phyloP scores from a whole-genome alignment of 1,140 invertebrate species.

The Phocides pigmalion region DNA sequence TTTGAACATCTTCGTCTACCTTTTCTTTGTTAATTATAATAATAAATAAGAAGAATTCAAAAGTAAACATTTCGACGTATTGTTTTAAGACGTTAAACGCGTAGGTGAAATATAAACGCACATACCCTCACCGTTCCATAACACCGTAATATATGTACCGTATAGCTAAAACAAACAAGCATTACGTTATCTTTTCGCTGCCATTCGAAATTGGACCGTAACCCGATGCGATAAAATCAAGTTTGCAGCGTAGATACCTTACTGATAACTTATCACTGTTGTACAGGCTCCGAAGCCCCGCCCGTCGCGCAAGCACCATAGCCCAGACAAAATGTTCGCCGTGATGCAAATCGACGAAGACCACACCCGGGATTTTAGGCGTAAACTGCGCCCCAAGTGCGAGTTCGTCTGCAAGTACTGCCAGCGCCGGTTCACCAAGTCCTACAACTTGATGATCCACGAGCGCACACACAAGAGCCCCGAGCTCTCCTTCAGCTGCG shows the following conservation, averaged over 20 bases:
- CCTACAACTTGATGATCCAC: constrained; percentile 99
- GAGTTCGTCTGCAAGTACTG: constrained; percentile 99
- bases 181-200: constrained; percentile 43
- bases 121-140: constrained; percentile 21
- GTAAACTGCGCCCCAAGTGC: constrained; percentile 97
- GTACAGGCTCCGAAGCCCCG: constrained; percentile 76
- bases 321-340: constrained; percentile 90
- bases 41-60: neutral
- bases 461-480: constrained; percentile 98
- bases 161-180: constrained; percentile 45
- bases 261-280: constrained; percentile 74
- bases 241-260: constrained; percentile 8
- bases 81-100: neutral
- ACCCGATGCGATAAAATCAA: neutral
- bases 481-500: constrained; percentile 98
- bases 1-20: neutral
- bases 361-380: constrained; percentile 94
- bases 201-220: constrained; percentile 8
- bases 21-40: neutral
- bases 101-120: constrained; percentile 1
- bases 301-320: constrained; percentile 75
- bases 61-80: constrained; percentile 4
- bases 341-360: constrained; percentile 96
- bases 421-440: constrained; percentile 99
- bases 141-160: constrained; percentile 25